Base-by-base conservation (phyloP, 2,888 invertebrate species). In the Drosophila picticornis region DNA sequence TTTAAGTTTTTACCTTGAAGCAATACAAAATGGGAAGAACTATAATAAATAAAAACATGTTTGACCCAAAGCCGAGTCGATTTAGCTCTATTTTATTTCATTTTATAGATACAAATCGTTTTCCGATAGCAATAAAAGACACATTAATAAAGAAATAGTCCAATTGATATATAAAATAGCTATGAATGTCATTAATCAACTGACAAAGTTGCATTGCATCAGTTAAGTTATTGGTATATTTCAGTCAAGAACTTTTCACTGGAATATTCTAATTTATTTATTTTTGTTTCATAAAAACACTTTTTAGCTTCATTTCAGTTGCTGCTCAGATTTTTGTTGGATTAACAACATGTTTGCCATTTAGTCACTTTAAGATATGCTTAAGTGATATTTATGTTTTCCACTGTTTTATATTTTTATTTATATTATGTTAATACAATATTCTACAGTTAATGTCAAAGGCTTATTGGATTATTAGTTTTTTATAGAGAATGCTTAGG, bases 271-370 rank as follows among this genome's bases (percentile, higher is more conserved):
- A 16, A 46, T 46, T 16, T 25, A 25, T 25, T 16, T 16, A 16
- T 16, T 46, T 16, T 46, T 4, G 2, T 9, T 25, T 46, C 13
- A 46, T 22, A 1, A 46, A 22, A 7, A 22, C 13, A 46, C 1
- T 16, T 13, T 16, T 25, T 16, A 25, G 46, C 16, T 46, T 25
- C 9, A 25, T 16, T 2, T 46, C 22, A 25, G 13, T 50, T 25
- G 22, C 7, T 59, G 10, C 16, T n/a, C 25, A 10, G 9, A 16
- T 43, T 4, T 32, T 62, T 40, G 13, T 27, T n/a, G 4, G 19
- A 25, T 58, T 32, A 36, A 32, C 46, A 59, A 51, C 56, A 43
- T 70, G 74, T 52, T 57, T 36, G 51, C 22, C 10, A 22, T 22
- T n/a, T 22, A 4, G 1, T 1, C 2, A 25, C 31, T 16, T 34